Percentiles rank a stretch among this genome's conserved stretches.
Evolutionary conservation across 2,113 vertebrate genomes (phyloP).

Genomic region (Casuarius casuarius): DNA sequence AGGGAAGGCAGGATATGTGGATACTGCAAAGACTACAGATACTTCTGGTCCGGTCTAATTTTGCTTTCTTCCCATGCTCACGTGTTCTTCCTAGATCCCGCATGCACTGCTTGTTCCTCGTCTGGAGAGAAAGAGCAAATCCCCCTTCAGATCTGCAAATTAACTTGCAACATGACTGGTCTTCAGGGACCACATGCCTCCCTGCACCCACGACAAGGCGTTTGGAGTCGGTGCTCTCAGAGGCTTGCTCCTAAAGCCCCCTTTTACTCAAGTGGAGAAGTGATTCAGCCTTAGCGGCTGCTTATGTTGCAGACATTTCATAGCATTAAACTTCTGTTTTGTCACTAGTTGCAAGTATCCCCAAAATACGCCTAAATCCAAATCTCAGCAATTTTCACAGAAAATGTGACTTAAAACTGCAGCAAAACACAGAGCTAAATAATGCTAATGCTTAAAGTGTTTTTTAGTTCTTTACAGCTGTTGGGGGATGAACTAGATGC

Average conservation of each 20-base stretch:
- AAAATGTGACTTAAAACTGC: accelerated
- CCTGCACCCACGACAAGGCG: background rate
- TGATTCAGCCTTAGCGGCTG: background rate
- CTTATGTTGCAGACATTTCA: background rate
- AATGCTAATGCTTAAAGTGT: background rate
- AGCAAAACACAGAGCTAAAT: background rate
- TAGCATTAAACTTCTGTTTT: background rate
- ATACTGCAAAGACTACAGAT: background rate
- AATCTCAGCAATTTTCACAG: background rate
- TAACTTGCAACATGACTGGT: background rate
- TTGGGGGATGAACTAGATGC: background rate
- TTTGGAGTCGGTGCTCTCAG: background rate
- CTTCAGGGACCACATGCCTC: background rate
- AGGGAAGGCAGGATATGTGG: background rate
- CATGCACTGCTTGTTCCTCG: background rate
- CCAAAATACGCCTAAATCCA: background rate
- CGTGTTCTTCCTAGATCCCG: background rate
- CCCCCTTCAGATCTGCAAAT: background rate
- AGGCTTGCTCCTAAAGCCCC: background rate
- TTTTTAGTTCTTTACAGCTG: background rate
- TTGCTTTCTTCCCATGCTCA: background rate
- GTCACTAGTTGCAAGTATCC: background rate
- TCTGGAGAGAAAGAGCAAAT: background rate
- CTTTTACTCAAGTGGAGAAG: slow-evolving; percentile 5
- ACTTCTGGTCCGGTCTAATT: background rate